Evolutionary conservation across 1,140 invertebrate species (phyloP).

Genomic region (Drosophila aff.): DNA sequence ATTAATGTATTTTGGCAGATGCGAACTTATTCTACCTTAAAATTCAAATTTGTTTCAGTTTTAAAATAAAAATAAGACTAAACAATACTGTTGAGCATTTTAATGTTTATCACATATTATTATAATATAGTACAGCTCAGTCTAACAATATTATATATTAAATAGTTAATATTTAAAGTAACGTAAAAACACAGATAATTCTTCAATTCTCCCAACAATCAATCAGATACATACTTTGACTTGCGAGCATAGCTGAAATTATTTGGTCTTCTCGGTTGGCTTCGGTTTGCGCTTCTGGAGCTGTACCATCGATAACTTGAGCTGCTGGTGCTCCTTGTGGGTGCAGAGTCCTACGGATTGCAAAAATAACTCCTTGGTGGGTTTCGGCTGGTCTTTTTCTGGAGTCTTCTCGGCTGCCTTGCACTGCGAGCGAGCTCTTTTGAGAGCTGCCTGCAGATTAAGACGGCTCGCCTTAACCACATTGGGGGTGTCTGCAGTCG

Average conservation of each 20-base stretch:
- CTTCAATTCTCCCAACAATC: background rate
- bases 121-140: background rate
- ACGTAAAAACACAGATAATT: constrained; percentile 4
- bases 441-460: constrained; percentile 56
- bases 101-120: background rate
- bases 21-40: background rate
- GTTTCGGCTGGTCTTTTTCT: constrained; percentile 8
- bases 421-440: constrained; percentile 44
- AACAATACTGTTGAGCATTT: background rate
- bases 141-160: background rate
- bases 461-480: constrained; percentile 54
- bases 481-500: background rate
- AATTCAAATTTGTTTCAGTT: background rate
- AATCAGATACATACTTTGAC: background rate
- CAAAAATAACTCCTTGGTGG: constrained; percentile 55
- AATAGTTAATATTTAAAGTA: background rate
- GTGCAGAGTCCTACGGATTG: constrained; percentile 60
- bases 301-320: constrained; percentile 2
- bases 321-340: constrained; percentile 32
- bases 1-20: background rate
- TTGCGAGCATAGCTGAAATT: background rate
- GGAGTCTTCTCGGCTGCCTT: constrained; percentile 12
- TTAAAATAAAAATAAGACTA: background rate
- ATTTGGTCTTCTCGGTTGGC: constrained; percentile 34
- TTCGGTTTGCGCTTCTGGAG: constrained; percentile 44